Evolutionary conservation across 2,797 vertebrate species (phyloP).

Genomic region (Characodon lateralis): DNA sequence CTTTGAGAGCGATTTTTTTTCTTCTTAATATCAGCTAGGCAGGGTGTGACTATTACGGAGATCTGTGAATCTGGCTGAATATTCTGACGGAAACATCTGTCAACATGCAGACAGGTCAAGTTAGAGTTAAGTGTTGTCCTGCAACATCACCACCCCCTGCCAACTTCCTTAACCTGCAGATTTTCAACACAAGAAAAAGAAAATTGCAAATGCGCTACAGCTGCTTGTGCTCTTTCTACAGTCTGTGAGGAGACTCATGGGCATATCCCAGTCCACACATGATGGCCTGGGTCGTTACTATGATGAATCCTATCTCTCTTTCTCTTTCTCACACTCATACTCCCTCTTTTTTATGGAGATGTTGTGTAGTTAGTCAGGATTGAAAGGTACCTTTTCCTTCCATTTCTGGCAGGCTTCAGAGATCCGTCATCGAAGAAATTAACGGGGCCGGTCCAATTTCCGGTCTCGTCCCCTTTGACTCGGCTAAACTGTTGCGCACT

Average conservation of each 20-base stretch:
- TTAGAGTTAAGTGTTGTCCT: slow-evolving; percentile 78
- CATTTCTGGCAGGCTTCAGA: slow-evolving; percentile 93
- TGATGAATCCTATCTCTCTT: slow-evolving; percentile 53
- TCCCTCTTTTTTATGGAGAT: slow-evolving; percentile 62
- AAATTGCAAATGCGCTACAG: slow-evolving; percentile 47
- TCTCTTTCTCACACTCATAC: slow-evolving; percentile 42
- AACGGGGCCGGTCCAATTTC: slow-evolving; percentile 97
- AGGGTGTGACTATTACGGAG: slow-evolving; percentile 85
- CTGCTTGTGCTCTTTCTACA: slow-evolving; percentile 49
- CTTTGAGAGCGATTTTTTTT: slow-evolving; percentile 84
- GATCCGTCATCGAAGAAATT: slow-evolving; percentile 95
- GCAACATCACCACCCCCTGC: slow-evolving; percentile 61
- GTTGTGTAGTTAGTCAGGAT: slow-evolving; percentile 78
- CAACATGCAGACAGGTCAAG: slow-evolving; percentile 86
- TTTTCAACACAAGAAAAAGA: slow-evolving; percentile 52
- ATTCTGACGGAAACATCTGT: slow-evolving; percentile 88
- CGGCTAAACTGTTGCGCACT: slow-evolving; percentile 98
- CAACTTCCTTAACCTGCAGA: slow-evolving; percentile 53
- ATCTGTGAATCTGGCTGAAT: slow-evolving; percentile 83
- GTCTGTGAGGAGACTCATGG: slow-evolving; percentile 51
- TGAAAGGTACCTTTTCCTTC: slow-evolving; percentile 95
- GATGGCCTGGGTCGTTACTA: slow-evolving; percentile 70
- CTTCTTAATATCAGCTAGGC: slow-evolving; percentile 87
- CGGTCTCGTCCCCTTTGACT: slow-evolving; percentile 96
- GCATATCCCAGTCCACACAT: slow-evolving; percentile 74